A percentile compares a stretch with the other conserved stretches of the same genome.
Evolutionary conservation across 2,888 invertebrate genomes (phyloP).

Genomic region (Euspilapteryx auroguttella): DNA sequence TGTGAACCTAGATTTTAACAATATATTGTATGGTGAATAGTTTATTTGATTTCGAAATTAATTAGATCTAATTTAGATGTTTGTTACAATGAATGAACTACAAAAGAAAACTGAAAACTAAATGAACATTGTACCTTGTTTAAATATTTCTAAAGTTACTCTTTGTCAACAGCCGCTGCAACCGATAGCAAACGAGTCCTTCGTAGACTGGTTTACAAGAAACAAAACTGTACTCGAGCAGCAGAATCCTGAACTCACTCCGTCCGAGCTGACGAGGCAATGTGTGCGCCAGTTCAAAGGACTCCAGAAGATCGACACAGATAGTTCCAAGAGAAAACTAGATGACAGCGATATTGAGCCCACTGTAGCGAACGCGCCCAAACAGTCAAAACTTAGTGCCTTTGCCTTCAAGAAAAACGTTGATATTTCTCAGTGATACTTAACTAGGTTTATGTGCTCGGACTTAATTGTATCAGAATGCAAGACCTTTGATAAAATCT

Average conservation of each 20-base stretch:
- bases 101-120: too few species aligned
- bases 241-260: slow-evolving; percentile 54
- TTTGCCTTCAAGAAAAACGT: slow-evolving; percentile 38
- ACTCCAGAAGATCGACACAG: slow-evolving; percentile 18
- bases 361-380: slow-evolving; percentile 24
- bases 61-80: too few species aligned
- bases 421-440: too few species aligned
- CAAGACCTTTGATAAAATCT: too few species aligned
- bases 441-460: too few species aligned
- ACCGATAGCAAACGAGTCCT: slow-evolving; percentile 46
- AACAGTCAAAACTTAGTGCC: slow-evolving; percentile 50
- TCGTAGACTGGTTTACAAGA: slow-evolving; percentile 63
- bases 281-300: slow-evolving; percentile 55
- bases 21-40: too few species aligned
- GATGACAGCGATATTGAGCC: slow-evolving; percentile 20
- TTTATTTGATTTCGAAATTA: too few species aligned
- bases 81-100: too few species aligned
- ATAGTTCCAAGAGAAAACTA: slow-evolving; percentile 31
- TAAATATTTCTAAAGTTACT: too few species aligned
- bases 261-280: slow-evolving; percentile 57
- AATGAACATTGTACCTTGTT: too few species aligned
- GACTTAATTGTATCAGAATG: too few species aligned
- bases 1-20: too few species aligned
- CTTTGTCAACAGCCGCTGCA: slow-evolving; percentile 37
- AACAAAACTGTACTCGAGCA: slow-evolving; percentile 57